A percentile compares a stretch with the other conserved stretches of the same genome.
Evolutionary conservation across 2,797 vertebrate genomes (phyloP).

Genomic region (Hypotaenidia okinawae): DNA sequence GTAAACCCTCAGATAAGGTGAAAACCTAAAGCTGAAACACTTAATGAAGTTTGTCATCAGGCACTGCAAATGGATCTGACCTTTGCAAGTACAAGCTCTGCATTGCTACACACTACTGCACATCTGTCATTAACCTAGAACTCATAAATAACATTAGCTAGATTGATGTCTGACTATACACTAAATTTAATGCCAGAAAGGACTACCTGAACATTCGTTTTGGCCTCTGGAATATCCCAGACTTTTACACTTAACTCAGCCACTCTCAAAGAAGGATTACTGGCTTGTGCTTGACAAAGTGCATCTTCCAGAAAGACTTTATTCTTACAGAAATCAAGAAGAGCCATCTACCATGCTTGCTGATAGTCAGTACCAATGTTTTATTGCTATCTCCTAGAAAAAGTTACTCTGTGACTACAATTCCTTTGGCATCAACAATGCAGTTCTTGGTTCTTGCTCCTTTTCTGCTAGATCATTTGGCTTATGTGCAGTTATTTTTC

Average conservation of each 20-base stretch:
- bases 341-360: not conserved
- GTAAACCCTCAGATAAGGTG: not conserved
- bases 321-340: not conserved
- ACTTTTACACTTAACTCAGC: not conserved
- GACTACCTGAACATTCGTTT: not conserved
- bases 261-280: not conserved
- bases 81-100: not conserved
- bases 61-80: not conserved
- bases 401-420: not conserved
- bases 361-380: not conserved
- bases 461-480: not conserved
- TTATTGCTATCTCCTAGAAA: not conserved
- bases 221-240: not conserved
- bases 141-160: not conserved
- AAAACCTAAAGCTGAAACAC: not conserved
- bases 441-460: not conserved
- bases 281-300: not conserved
- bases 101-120: not conserved
- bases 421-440: not conserved
- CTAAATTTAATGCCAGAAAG: not conserved
- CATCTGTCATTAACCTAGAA: not conserved
- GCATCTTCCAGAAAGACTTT: not conserved
- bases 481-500: not conserved
- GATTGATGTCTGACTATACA: not conserved
- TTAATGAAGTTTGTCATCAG: not conserved